Evolutionary conservation across 2,113 vertebrate species (phyloP), one percentile per base, ranked within the genome.

Genomic region (Perognathus longimembris): DNA sequence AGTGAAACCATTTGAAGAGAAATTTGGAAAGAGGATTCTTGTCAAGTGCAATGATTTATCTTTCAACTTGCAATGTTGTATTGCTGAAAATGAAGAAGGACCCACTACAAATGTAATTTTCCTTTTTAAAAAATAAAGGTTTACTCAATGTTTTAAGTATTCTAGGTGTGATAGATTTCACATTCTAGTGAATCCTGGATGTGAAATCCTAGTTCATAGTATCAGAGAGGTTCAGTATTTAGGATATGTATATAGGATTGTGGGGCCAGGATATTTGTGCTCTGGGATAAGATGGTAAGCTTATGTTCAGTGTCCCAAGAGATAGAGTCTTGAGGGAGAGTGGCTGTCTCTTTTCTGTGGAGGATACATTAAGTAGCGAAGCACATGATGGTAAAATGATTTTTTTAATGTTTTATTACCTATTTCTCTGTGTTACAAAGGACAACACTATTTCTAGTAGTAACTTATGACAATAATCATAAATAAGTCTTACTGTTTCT

Each of bases 41-140:
- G 99, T 99, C 92, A 99, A 99, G 96, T 99, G 99, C 97, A 99
- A 99, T 0, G 99, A 99, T 96, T 98, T 99, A 70, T 98, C 99
- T 7, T 99, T 99, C 97, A 99, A 99, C 97, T 98, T 99, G 94
- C 99, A 99, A 97, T 99, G 99, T 97, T 99, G 99, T 1, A 98
- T 99, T 85, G 99, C 99, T 0, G 99, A 99, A 97, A 99, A 99
- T 87, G 99, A 99, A 97, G 99, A 99, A 85, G 99, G 99, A 40
- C 99, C 99, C 15, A 99, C 99, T 1, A 99, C 99, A 89, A 99
- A 99, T 89, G 99, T 99, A 98, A 98, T 91, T 95, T 92, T 93
- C 69, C 74, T 90, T 88, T 1, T 30, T 14, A 63, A 74, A 88
- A n/a, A 88, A 28, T 57, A 45, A 54, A 42, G 22, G 1, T 85